Evolutionary conservation across 2,888 invertebrate species (phyloP).

Genomic region (Argyra leucocephala): DNA sequence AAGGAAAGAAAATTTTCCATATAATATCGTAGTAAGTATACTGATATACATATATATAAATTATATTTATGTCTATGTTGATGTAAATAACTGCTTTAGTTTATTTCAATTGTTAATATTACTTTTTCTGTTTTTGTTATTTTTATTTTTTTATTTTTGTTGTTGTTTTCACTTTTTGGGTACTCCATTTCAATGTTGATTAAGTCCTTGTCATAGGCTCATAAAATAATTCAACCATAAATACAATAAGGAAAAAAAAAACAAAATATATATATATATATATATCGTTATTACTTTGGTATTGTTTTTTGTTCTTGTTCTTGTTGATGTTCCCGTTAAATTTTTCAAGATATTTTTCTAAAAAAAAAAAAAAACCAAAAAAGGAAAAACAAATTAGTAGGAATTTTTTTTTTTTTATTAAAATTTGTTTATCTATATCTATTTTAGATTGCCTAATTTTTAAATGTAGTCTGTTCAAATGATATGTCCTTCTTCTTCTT

Average conservation of each 20-base stretch:
- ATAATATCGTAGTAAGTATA: neutral
- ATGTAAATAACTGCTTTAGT: neutral
- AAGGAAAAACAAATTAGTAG: too few species aligned
- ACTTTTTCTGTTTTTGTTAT: neutral
- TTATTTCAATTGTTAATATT: constrained; percentile 1
- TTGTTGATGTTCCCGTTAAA: neutral
- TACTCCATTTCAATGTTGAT: constrained; percentile 12
- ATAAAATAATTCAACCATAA: constrained; percentile 18
- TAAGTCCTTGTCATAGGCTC: constrained; percentile 16
- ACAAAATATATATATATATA: neutral
- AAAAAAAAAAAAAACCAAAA: too few species aligned
- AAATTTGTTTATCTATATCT: too few species aligned
- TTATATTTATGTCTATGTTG: neutral
- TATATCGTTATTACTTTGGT: neutral
- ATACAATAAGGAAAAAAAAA: constrained; percentile 13
- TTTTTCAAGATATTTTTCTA: neutral
- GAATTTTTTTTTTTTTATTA: too few species aligned
- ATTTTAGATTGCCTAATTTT: too few species aligned
- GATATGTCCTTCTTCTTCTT: too few species aligned
- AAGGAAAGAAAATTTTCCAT: too few species aligned
- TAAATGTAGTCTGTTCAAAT: too few species aligned
- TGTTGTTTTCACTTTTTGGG: too few species aligned
- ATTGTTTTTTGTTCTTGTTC: neutral
- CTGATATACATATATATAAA: neutral
- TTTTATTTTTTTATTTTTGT: neutral